Conservation (phyloP, 2,113 vertebrate genomes). For the Sylvietta virens region DNA sequence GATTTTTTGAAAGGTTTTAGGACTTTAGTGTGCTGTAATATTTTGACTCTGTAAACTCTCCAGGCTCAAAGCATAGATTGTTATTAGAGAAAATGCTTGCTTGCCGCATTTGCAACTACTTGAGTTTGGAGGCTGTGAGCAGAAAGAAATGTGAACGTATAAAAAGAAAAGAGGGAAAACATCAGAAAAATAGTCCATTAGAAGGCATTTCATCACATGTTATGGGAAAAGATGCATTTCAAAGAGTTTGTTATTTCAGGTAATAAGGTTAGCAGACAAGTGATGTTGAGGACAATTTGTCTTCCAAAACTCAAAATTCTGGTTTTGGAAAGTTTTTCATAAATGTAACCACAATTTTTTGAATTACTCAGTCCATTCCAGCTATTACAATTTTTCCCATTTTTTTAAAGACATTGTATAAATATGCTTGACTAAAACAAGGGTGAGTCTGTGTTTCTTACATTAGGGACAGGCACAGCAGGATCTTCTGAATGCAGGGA, state of each 20-base stretch:
- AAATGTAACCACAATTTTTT: not conserved
- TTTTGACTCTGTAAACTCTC: not conserved
- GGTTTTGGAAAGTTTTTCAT: not conserved
- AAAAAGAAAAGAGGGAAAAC: too few species aligned
- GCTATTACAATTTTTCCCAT: not conserved
- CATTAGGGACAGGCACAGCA: not conserved
- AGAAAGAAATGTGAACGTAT: not conserved
- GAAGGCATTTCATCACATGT: not conserved
- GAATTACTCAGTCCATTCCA: not conserved
- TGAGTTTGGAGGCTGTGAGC: not conserved
- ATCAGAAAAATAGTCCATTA: not conserved
- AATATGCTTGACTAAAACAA: not conserved
- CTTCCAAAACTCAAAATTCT: not conserved
- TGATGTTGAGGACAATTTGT: not conserved
- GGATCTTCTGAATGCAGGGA: not conserved
- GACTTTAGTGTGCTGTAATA: not conserved
- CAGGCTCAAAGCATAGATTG: not conserved
- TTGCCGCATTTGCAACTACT: not conserved
- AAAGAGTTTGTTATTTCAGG: not conserved
- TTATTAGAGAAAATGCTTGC: not conserved
- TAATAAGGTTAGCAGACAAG: not conserved
- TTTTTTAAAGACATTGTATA: not conserved
- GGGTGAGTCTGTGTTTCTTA: not conserved
- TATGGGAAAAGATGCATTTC: not conserved
- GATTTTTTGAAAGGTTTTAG: not conserved